Evolutionary conservation across 2,888 invertebrate genomes (phyloP), one percentile per base, ranked within the genome.

Genomic region (Dascillus cervinus): DNA sequence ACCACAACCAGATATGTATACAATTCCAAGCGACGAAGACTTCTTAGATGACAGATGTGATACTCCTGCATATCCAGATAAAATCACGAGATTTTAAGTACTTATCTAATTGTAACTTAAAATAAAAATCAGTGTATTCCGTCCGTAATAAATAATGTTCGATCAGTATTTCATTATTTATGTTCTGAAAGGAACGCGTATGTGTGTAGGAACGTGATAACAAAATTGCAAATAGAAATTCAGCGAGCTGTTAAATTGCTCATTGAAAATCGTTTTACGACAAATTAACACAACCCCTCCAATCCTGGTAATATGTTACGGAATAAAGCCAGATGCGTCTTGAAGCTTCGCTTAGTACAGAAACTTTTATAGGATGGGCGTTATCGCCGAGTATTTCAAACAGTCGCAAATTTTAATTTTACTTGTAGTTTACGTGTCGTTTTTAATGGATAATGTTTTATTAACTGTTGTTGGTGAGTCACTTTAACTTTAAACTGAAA

Each of bases 401-500:
- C 46, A 53, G 34, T 55, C 58, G 3, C 62, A 64, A 39, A 42
- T 62, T 25, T 42, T 66, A 22, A 51, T 69, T 28, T 73, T 79
- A 32, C 46, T 68, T 12, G 68, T 79, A 37, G 76, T 86, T 29
- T 87, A 87, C 59, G 62, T 82, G 38, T 81, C 85, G 2, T 75
- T 87, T 57, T 73, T 87, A 50, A 64, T 86, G 60, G 91, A 92
- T 67, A 92, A 91, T 64, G 78, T 90, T 40, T 71, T 92, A 11
- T 71, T 91, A 25, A 91, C 91, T 17, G 85, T 89, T 19, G 81
- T 92, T 27, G 92, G 91, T 92, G 65, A 77, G 80, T 65, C 36
- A 19, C 23, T 19, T 9, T 4, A 4, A 6, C 8, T 6, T 17
- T 10, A 5, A 19, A 17, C 6, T 29, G n/a, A 23, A 4, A 17